A percentile compares a stretch with the other conserved stretches of the same genome.
Evolutionary conservation across 2,888 invertebrate genomes (phyloP).

Genomic region (Yponomeuta evonymella): DNA sequence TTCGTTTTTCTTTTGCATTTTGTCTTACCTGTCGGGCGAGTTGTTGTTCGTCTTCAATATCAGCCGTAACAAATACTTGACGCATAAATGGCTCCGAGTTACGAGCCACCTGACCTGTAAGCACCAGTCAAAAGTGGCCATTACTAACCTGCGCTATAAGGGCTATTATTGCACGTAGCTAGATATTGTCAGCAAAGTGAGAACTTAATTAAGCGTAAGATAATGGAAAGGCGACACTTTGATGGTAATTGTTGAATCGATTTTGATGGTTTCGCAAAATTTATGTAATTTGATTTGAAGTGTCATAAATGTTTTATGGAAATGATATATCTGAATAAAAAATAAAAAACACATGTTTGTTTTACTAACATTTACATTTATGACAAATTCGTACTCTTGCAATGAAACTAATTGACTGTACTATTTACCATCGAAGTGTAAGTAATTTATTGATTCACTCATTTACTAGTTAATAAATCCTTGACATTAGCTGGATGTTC

Average conservation of each 20-base stretch:
- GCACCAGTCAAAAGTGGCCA: conserved; percentile 53
- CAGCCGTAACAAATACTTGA: conserved; percentile 91
- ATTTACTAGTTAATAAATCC: neutral
- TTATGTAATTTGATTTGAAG: neutral
- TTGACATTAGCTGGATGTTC: neutral
- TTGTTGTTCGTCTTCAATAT: conserved; percentile 74
- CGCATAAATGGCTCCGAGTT: conserved; percentile 97
- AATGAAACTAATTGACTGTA: conserved; percentile 21
- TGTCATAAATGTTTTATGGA: conserved; percentile 13
- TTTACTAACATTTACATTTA: conserved; percentile 22
- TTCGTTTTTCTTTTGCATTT: conserved; percentile 17
- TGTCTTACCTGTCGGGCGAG: conserved; percentile 81
- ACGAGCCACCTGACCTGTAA: conserved; percentile 88
- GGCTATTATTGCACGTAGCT: neutral
- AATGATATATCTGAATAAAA: neutral
- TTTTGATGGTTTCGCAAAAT: neutral
- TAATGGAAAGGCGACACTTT: conserved; percentile 8
- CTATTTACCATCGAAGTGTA: conserved; percentile 31
- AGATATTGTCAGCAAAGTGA: neutral
- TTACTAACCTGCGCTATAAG: conserved; percentile 13
- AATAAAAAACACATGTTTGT: neutral
- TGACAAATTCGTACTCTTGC: conserved; percentile 19
- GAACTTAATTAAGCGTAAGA: neutral
- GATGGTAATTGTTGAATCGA: conserved; percentile 10
- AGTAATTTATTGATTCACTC: neutral